Base-by-base conservation (phyloP, 1,140 invertebrate genomes). In the Zaprionus camerounensis region DNA sequence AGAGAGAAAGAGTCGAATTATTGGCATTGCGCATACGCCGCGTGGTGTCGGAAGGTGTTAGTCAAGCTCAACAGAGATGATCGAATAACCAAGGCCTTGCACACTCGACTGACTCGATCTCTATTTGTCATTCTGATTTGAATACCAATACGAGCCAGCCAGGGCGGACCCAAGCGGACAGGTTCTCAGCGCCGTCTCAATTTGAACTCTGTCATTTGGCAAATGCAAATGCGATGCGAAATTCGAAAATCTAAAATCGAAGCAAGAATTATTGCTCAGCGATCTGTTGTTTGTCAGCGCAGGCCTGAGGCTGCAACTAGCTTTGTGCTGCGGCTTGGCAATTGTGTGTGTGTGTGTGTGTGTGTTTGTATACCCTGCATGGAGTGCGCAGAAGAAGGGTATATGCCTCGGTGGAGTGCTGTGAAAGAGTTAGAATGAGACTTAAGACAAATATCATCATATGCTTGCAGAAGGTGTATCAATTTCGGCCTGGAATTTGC, bases 171-270 rank as follows among this genome's bases (percentile, higher is more conserved):
- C 11, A 24, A 5, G 11, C 22, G 20, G 46, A 51, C 46, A 51
- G 20, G 11, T 24, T 51, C 20, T 51, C 46, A 24, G 20, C 46
- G 20, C 11, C 46, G 11, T 24, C 22, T 20, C 46, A 3, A 24
- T 59, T 49, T 84, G 81, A 85, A 85, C 82, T 86, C 71, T 85
- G 82, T 76, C 82, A 85, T 85, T 85, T 64, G 56, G 76, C 59
- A 75, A 78, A 84, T 75, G 80, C 80, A 77, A 83, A 79, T 68
- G 58, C n/a, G 20, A 38, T 55, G 13, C 46, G 46, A 51, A 28
- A 38, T 55, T 13, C 46, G 46, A 51, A 28, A 78, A 75, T 71
- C 67, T 71, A 78, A 72, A 81, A 75, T 71, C 67, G 76, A 78
- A 72, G 41, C 63, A 65, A 62, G 72, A 83, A 55, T 78, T 81